phyloP scores from a whole-genome alignment of 2,113 vertebrate species.

The Numida meleagris region DNA sequence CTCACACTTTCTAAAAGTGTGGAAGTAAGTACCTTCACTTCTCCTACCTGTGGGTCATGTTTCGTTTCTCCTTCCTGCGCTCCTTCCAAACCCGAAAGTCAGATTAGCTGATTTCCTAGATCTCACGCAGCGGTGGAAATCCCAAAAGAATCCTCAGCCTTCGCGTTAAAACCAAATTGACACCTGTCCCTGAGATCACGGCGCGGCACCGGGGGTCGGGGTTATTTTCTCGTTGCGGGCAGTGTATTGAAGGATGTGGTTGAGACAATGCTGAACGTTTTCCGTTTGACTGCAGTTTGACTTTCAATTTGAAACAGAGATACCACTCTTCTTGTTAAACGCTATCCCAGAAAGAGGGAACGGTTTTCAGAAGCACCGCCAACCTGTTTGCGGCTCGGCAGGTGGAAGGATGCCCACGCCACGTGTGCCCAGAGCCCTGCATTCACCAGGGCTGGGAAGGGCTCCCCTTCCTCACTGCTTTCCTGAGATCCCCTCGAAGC shows the following conservation, averaged over 20 bases:
- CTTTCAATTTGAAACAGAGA: conserved; percentile 64
- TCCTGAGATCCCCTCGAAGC: not conserved
- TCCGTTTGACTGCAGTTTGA: conserved; percentile 62
- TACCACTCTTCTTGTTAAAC: conserved; percentile 19
- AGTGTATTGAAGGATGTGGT: conserved; percentile 38
- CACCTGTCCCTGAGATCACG: not conserved
- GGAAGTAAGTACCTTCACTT: not conserved
- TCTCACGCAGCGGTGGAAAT: not conserved
- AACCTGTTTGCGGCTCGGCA: not conserved
- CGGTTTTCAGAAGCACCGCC: conserved; percentile 19
- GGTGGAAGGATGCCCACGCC: conserved; percentile 4
- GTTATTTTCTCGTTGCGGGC: not conserved
- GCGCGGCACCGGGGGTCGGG: not conserved
- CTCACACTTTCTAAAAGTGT: not conserved
- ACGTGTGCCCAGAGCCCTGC: not conserved
- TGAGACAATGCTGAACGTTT: conserved; percentile 33
- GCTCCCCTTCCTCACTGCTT: not conserved
- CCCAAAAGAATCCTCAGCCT: not conserved
- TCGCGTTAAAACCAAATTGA: conserved; percentile 32
- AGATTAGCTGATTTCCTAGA: not conserved
- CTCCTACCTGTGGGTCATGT: not conserved
- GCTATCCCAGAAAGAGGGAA: conserved; percentile 29
- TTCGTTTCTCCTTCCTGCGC: conserved; percentile 25
- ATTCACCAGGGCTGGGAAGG: fast-evolving
- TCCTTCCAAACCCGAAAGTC: not conserved